phyloP scores from a whole-genome alignment of 2,113 vertebrate genomes.

The Danionella cerebrum region DNA sequence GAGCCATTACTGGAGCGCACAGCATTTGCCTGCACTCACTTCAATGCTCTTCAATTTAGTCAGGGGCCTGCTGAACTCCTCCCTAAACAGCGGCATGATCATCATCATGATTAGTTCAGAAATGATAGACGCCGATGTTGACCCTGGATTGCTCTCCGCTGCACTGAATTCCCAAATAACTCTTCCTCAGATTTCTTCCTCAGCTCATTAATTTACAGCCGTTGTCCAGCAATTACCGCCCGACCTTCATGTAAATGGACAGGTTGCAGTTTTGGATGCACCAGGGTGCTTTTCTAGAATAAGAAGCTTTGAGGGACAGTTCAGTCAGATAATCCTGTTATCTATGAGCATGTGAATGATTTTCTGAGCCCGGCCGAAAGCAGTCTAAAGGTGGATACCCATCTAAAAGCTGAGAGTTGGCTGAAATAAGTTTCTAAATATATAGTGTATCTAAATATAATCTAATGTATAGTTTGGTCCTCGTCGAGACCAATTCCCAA shows the following conservation, averaged over 20 bases:
- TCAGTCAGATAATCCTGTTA: not conserved
- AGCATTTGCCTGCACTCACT: not conserved
- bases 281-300: not conserved
- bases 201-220: constrained; percentile 14
- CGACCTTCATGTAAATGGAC: constrained; percentile 14
- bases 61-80: not conserved
- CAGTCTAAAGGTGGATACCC: too few relatives aligned
- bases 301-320: not conserved
- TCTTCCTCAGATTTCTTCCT: not conserved
- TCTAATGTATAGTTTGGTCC: too few relatives aligned
- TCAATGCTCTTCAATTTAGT: constrained; percentile 7
- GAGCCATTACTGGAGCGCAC: constrained; percentile 1
- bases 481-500: too few relatives aligned
- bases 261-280: not conserved
- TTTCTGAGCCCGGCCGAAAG: too few relatives aligned
- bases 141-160: not conserved
- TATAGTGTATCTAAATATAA: too few relatives aligned
- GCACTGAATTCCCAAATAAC: constrained; percentile 16
- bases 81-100: not conserved
- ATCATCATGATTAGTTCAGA: constrained; percentile 7
- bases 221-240: constrained; percentile 12
- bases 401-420: too few relatives aligned
- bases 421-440: too few relatives aligned
- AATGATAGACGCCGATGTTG: not conserved
- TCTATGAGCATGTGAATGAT: not conserved